A percentile compares a stretch with the other conserved stretches of the same genome.
phyloP scores from a whole-genome alignment of 2,113 vertebrate genomes.

The Delphinapterus leucas region DNA sequence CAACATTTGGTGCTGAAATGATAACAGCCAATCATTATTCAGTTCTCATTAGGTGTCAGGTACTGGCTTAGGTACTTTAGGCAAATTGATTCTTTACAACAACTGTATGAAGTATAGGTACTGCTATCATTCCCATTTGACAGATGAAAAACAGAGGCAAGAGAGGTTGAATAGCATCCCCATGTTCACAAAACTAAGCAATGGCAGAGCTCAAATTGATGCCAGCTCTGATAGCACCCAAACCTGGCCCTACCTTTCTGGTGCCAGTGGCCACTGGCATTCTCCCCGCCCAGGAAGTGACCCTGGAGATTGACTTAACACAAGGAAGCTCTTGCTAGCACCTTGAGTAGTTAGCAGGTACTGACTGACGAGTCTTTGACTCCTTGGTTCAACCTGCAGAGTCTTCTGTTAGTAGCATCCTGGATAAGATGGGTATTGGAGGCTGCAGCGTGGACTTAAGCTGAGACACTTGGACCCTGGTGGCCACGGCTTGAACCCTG shows the following conservation, averaged over 20 bases:
- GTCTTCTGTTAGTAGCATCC: rapidly evolving
- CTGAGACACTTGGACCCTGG: too few relatives aligned
- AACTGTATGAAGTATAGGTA: background rate
- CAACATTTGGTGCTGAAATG: background rate
- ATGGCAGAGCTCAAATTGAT: background rate
- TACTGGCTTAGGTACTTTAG: background rate
- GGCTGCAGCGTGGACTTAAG: rapidly evolving
- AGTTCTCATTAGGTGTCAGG: too few relatives aligned
- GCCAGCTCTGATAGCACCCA: background rate
- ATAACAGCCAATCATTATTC: background rate
- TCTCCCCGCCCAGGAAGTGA: rapidly evolving
- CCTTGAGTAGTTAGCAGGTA: too few relatives aligned
- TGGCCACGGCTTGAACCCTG: background rate
- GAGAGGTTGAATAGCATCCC: background rate
- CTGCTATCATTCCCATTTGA: background rate
- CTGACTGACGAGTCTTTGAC: background rate
- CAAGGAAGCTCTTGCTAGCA: background rate
- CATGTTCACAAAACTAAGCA: background rate
- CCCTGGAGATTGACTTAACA: background rate
- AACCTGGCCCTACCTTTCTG: background rate
- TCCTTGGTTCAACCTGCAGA: background rate
- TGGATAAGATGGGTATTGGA: rapidly evolving
- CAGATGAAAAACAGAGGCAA: background rate
- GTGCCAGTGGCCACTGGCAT: background rate
- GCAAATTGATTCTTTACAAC: background rate